These are phyloP conservation scores for Heliopora coerulea DNA, from an alignment of 92 coral and sea anemone species.

Conservation along the genomic window DNA sequence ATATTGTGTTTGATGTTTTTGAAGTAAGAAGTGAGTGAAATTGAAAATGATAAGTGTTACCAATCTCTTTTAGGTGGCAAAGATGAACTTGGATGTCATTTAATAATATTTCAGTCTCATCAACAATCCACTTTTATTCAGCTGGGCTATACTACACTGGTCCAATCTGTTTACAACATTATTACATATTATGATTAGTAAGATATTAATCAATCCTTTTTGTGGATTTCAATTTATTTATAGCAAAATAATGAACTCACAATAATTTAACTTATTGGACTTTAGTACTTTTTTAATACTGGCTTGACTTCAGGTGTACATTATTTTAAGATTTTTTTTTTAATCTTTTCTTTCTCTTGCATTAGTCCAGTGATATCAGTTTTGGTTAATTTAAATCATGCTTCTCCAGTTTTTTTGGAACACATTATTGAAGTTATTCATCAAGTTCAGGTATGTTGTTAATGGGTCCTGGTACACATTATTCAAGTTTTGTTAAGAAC, in stretches of 20 bases:
- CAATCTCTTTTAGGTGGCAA: constrained; percentile 10
- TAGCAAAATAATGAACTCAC: too few relatives aligned
- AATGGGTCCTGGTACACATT: too few relatives aligned
- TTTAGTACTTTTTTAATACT: too few relatives aligned
- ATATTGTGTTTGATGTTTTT: too few relatives aligned
- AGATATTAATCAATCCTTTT: too few relatives aligned
- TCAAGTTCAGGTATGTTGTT: neutral
- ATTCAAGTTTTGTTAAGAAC: too few relatives aligned
- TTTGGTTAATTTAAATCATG: constrained; percentile 8
- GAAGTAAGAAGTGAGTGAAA: too few relatives aligned
- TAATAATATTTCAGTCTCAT: constrained; percentile 13
- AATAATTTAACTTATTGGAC: too few relatives aligned
- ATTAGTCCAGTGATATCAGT: constrained; percentile 9
- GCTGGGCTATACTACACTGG: neutral
- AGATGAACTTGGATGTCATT: constrained; percentile 17
- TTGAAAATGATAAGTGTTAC: neutral
- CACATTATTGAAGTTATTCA: constrained; percentile 19
- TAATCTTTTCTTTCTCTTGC: constrained; percentile 18
- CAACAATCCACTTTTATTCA: constrained; percentile 22
- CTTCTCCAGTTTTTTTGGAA: constrained; percentile 19
- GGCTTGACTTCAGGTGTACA: too few relatives aligned
- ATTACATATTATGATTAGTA: neutral
- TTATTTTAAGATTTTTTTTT: neutral
- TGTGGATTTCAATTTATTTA: too few relatives aligned
- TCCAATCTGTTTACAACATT: neutral